Evolutionary conservation across 1,140 invertebrate species (phyloP).

Genomic region (Periplaneta americana): DNA sequence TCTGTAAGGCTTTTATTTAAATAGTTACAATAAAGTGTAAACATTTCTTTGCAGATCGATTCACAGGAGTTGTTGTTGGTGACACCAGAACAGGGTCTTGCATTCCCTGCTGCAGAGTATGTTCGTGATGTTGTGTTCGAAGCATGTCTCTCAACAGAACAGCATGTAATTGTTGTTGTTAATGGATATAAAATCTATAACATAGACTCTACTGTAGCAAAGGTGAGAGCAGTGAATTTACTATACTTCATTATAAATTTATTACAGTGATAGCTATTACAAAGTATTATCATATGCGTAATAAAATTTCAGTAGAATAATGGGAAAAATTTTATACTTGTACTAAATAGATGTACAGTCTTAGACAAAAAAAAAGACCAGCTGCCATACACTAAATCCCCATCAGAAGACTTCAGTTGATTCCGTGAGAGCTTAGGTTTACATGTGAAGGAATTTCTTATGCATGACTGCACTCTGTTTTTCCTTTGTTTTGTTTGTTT

Average conservation of each 20-base stretch:
- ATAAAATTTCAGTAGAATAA: not conserved
- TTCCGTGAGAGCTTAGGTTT: not conserved
- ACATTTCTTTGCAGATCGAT: constrained; percentile 23
- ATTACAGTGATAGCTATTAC: not conserved
- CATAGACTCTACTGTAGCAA: constrained; percentile 58
- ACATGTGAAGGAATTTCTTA: too few relatives aligned
- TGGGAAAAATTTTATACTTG: not conserved
- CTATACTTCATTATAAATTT: too few relatives aligned
- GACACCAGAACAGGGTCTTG: constrained; percentile 52
- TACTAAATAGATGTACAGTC: not conserved
- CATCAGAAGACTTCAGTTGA: not conserved
- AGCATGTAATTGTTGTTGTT: constrained; percentile 45
- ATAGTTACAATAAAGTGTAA: too few relatives aligned
- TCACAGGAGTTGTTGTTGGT: constrained; percentile 40
- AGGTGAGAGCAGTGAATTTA: constrained; percentile 38
- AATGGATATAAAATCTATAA: constrained; percentile 52
- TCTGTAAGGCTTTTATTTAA: too few relatives aligned
- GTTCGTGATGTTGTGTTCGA: constrained; percentile 44
- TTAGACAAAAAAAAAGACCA: too few relatives aligned
- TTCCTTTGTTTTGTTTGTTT: too few relatives aligned
- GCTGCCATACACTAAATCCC: too few relatives aligned
- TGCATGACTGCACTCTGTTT: too few relatives aligned
- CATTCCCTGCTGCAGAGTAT: constrained; percentile 61
- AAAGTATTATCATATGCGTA: not conserved
- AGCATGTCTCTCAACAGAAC: constrained; percentile 15